phyloP scores from a whole-genome alignment of 1,140 invertebrate species.

The Heliconius eleuchia region DNA sequence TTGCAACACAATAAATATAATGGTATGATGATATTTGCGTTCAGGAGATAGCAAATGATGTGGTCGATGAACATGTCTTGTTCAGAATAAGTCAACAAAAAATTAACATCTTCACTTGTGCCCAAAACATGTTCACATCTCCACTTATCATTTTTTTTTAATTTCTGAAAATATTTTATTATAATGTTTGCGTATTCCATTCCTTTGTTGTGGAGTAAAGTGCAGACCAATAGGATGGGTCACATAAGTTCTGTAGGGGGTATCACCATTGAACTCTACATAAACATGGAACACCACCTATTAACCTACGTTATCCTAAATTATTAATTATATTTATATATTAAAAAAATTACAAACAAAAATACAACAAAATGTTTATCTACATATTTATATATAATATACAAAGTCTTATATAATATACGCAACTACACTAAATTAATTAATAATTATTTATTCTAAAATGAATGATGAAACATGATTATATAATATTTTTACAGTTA shows the following conservation, averaged over 20 bases:
- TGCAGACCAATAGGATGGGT: neutral
- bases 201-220: neutral
- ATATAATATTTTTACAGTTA: neutral
- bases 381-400: too few relatives aligned
- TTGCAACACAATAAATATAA: too few relatives aligned
- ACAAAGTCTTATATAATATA: too few relatives aligned
- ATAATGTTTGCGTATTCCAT: too few relatives aligned
- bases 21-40: neutral
- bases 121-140: constrained; percentile 28
- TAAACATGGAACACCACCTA: too few relatives aligned
- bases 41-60: constrained; percentile 6
- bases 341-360: too few relatives aligned
- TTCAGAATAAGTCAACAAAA: constrained; percentile 14
- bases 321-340: too few relatives aligned
- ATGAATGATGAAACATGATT: neutral
- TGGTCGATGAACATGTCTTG: constrained; percentile 24
- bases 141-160: constrained; percentile 13
- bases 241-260: neutral
- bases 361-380: too few relatives aligned
- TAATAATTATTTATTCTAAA: neutral
- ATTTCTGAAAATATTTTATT: neutral
- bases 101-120: neutral
- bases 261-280: neutral
- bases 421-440: too few relatives aligned
- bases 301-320: too few relatives aligned